A percentile compares a stretch with the other conserved stretches of the same genome.
phyloP scores from a whole-genome alignment of 2,797 vertebrate species.

The Simalia tracyae region DNA sequence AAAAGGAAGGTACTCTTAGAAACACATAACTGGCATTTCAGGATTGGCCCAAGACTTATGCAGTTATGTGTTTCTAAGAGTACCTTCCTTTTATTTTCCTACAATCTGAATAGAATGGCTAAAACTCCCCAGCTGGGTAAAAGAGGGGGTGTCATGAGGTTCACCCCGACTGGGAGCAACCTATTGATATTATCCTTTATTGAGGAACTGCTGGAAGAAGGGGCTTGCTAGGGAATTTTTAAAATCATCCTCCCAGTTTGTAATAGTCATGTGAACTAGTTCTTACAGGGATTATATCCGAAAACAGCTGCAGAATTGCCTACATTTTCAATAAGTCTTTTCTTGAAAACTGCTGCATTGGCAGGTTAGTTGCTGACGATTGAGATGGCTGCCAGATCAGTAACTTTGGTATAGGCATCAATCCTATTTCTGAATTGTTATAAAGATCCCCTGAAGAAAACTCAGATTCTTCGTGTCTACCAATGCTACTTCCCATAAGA shows the following conservation, averaged over 20 bases:
- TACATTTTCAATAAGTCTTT: not conserved
- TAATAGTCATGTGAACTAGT: not conserved
- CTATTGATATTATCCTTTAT: not conserved
- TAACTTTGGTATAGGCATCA: not conserved
- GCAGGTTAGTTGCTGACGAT: not conserved
- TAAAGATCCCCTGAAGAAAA: not conserved
- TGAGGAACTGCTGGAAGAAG: not conserved
- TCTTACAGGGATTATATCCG: not conserved
- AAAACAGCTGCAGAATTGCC: not conserved
- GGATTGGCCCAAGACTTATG: not conserved
- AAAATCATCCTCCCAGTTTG: not conserved
- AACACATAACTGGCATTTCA: not conserved
- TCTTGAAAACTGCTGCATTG: not conserved
- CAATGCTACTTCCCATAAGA: not conserved
- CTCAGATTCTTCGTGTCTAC: not conserved
- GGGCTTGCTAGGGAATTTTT: not conserved
- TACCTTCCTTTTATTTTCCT: not conserved
- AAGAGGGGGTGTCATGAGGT: not conserved
- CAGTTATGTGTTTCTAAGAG: not conserved
- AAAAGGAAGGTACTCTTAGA: too few species aligned
- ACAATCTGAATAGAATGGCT: not conserved
- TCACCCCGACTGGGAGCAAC: not conserved
- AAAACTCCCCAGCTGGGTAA: not conserved
- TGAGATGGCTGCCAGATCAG: not conserved
- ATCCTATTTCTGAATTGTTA: not conserved